Percentiles rank a stretch among this genome's conserved stretches.
These are phyloP conservation scores for Camarhynchus parvulus DNA, from an alignment of 2,113 vertebrate species.

Conservation along the genomic window DNA sequence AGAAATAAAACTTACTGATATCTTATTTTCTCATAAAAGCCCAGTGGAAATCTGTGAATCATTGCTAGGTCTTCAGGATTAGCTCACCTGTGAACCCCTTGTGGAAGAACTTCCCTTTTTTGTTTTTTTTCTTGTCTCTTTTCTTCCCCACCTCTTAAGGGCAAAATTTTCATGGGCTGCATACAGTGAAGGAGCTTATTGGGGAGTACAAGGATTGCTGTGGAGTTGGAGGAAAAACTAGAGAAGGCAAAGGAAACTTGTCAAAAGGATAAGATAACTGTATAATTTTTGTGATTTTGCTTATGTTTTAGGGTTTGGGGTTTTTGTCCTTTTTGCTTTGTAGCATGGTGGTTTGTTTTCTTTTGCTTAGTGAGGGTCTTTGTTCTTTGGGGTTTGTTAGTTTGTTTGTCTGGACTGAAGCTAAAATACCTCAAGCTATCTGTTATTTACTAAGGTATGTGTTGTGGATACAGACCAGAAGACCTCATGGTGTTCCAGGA, in stretches of 20 bases:
- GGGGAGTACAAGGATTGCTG: not conserved
- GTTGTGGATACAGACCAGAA: not conserved
- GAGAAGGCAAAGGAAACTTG: not conserved
- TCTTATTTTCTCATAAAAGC: not conserved
- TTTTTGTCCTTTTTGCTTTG: not conserved
- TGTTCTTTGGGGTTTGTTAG: not conserved
- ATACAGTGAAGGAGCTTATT: not conserved
- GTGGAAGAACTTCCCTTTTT: not conserved
- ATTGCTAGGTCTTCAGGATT: not conserved
- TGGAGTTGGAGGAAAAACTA: not conserved
- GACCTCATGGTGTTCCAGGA: not conserved
- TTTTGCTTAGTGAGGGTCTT: not conserved
- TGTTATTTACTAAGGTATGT: not conserved
- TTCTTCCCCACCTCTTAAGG: not conserved
- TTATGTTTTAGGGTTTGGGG: rapidly evolving
- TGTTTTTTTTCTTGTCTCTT: not conserved
- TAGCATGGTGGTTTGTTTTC: not conserved
- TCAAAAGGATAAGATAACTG: not conserved
- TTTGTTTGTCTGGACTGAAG: not conserved
- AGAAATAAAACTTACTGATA: not conserved
- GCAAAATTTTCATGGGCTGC: not conserved
- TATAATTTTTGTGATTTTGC: not conserved
- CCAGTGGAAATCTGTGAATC: not conserved
- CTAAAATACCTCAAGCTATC: not conserved
- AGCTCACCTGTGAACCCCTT: not conserved